Evolutionary conservation across 1,140 invertebrate species (phyloP).

Genomic region (Heliconius hermathena): DNA sequence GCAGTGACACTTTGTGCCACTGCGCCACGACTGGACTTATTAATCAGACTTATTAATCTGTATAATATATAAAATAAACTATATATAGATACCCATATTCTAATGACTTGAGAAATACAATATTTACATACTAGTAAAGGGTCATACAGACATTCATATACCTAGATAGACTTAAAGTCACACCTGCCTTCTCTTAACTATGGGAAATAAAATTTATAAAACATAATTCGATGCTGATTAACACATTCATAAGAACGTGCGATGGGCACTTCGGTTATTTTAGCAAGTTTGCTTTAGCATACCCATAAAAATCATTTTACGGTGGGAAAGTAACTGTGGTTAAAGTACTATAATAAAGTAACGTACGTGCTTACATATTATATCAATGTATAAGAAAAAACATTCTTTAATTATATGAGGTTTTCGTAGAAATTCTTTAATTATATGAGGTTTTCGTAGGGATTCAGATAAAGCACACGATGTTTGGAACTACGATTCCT

Average conservation of each 20-base stretch:
- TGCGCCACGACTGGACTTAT: too few species aligned
- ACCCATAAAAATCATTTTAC: background rate
- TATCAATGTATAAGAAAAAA: background rate
- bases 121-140: background rate
- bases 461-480: too few species aligned
- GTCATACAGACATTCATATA: background rate
- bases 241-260: constrained; percentile 42
- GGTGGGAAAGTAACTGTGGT: background rate
- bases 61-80: background rate
- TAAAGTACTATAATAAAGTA: background rate
- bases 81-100: background rate
- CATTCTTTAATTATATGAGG: background rate
- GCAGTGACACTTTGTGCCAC: too few species aligned
- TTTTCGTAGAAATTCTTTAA: background rate
- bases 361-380: background rate
- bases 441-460: background rate
- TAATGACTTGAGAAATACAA: background rate
- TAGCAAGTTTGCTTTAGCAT: constrained; percentile 8
- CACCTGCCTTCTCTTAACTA: background rate
- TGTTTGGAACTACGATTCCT: background rate
- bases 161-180: background rate
- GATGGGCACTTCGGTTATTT: constrained; percentile 9
- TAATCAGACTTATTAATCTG: too few species aligned
- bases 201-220: background rate
- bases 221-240: constrained; percentile 15